phyloP scores from a whole-genome alignment of 2,888 invertebrate species.

The Scaptomyza caliginosa region DNA sequence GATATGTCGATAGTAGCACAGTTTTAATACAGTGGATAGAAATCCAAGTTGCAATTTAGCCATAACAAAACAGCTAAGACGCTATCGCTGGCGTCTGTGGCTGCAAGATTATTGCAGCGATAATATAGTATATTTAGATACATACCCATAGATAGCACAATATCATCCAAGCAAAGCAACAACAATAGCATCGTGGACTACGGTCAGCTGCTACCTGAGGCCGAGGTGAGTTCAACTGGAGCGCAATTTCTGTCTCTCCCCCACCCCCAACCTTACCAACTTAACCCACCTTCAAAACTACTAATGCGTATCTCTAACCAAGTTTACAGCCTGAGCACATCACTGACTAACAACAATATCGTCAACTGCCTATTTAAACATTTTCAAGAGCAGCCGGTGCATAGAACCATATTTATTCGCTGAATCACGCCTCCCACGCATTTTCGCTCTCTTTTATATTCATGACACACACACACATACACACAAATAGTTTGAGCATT shows the following conservation, averaged over 20 bases:
- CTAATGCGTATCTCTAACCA: constrained; percentile 58
- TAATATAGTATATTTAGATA: neutral
- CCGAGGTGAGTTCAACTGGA: constrained; percentile 41
- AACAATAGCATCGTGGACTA: constrained; percentile 27
- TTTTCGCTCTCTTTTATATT: neutral
- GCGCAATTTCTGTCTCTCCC: constrained; percentile 5
- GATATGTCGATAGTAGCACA: constrained; percentile 25
- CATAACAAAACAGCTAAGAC: constrained; percentile 47
- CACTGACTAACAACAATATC: constrained; percentile 35
- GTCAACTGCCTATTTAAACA: constrained; percentile 6
- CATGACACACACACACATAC: constrained; percentile 5
- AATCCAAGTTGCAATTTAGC: constrained; percentile 39
- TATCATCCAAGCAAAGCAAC: neutral
- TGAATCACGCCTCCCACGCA: constrained; percentile 24
- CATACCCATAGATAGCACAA: constrained; percentile 1
- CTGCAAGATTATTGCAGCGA: constrained; percentile 4
- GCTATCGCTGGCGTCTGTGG: constrained; percentile 42
- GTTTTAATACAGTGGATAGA: constrained; percentile 34
- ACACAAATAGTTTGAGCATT: constrained; percentile 16
- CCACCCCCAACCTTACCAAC: neutral
- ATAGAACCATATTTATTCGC: neutral
- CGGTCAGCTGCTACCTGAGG: constrained; percentile 50
- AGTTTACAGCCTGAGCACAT: constrained; percentile 44
- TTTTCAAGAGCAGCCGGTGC: constrained; percentile 5
- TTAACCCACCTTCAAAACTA: constrained; percentile 9